Evolutionary conservation across 2,797 vertebrate genomes (phyloP).

Genomic region (Peromyscus attwateri): DNA sequence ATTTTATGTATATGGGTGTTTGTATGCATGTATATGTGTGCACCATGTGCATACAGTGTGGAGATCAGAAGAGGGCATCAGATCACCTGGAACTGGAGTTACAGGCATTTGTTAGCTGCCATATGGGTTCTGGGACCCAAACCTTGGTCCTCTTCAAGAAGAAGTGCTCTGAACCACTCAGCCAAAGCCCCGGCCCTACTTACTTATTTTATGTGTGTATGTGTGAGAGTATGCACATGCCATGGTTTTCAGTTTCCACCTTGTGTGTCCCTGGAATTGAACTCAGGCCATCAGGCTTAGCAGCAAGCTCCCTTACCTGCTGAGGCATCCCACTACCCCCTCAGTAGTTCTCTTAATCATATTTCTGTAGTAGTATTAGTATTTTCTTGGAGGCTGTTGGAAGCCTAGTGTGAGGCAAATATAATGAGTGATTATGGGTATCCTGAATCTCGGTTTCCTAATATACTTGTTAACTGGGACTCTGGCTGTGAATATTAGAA

Average conservation of each 20-base stretch:
- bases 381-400: background rate
- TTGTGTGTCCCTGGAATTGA: background rate
- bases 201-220: background rate
- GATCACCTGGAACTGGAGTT: background rate
- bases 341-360: background rate
- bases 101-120: background rate
- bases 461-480: conserved; percentile 7
- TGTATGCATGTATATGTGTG: background rate
- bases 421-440: background rate
- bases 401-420: background rate
- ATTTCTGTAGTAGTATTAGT: background rate
- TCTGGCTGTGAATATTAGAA: background rate
- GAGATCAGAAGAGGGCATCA: background rate
- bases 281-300: background rate
- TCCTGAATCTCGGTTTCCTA: conserved; percentile 5
- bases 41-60: background rate
- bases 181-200: background rate
- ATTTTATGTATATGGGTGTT: background rate
- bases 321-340: background rate
- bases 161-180: background rate
- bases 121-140: background rate
- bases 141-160: background rate
- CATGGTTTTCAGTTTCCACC: background rate
- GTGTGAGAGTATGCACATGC: background rate
- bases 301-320: background rate